phyloP scores from a whole-genome alignment of 2,797 vertebrate species.

The Paramormyrops hopkinsi region DNA sequence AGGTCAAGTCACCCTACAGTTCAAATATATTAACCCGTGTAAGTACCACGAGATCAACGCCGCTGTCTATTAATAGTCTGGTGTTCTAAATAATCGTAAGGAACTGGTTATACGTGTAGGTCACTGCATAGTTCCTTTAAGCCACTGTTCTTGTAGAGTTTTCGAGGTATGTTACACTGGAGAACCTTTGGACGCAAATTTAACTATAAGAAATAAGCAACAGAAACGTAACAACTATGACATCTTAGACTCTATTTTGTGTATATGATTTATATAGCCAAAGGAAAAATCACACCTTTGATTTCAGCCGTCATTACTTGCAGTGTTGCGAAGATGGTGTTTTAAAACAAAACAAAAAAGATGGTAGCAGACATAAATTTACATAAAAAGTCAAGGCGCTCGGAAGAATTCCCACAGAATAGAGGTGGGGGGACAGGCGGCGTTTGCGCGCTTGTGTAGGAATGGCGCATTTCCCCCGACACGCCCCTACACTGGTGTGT shows the following conservation, averaged over 20 bases:
- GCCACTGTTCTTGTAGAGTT: neutral
- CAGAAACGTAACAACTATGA: neutral
- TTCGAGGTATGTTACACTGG: neutral
- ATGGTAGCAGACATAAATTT: neutral
- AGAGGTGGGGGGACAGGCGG: neutral
- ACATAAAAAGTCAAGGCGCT: neutral
- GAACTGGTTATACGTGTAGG: neutral
- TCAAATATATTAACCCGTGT: neutral
- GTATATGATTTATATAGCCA: neutral
- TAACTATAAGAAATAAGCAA: neutral
- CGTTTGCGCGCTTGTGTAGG: conserved; percentile 24
- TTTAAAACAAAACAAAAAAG: neutral
- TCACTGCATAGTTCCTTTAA: neutral
- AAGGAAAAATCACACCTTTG: neutral
- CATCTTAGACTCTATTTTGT: neutral
- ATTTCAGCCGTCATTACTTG: neutral
- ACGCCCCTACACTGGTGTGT: conserved; percentile 30
- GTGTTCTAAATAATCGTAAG: neutral
- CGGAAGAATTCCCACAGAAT: neutral
- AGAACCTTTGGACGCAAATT: neutral
- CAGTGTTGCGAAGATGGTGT: neutral
- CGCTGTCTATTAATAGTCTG: neutral
- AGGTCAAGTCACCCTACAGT: too few species aligned
- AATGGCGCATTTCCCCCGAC: conserved; percentile 40
- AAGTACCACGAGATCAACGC: neutral